These are phyloP conservation scores for Psittacula cyanocephala DNA, from an alignment of 2,113 vertebrate species.

Conservation along the genomic window DNA sequence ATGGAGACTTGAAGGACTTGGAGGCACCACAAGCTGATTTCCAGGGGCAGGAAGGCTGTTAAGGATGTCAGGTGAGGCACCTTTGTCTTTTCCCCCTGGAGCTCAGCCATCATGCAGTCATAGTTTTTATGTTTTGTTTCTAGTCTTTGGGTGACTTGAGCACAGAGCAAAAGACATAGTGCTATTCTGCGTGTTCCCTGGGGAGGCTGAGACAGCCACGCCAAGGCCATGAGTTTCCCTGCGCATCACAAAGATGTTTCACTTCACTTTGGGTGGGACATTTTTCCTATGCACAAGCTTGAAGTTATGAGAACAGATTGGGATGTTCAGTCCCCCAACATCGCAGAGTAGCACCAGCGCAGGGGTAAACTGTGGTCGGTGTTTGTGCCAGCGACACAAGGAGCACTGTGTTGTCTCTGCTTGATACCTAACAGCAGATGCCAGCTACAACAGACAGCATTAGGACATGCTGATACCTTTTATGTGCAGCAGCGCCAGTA, in stretches of 20 bases:
- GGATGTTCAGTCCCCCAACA: background rate
- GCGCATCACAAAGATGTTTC: accelerated
- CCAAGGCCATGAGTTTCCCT: background rate
- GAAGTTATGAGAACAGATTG: background rate
- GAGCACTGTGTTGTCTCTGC: accelerated
- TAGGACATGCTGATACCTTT: background rate
- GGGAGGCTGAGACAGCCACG: background rate
- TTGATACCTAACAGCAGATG: background rate
- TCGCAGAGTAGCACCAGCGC: accelerated
- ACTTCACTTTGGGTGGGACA: background rate
- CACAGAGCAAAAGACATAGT: accelerated
- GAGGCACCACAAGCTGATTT: background rate
- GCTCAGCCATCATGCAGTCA: accelerated
- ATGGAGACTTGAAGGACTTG: background rate
- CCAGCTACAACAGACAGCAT: background rate
- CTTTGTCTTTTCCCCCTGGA: background rate
- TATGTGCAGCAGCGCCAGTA: background rate
- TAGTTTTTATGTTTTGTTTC: background rate
- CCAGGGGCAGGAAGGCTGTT: background rate
- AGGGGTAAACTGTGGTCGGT: background rate
- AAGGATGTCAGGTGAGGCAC: background rate
- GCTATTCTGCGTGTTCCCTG: background rate
- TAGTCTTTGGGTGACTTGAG: background rate
- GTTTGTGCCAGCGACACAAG: accelerated
- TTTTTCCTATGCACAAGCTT: background rate